Percentiles rank a stretch among this genome's conserved stretches.
Conservation (phyloP, 92 coral and sea anemone species). For the Bergia puertoricense region DNA sequence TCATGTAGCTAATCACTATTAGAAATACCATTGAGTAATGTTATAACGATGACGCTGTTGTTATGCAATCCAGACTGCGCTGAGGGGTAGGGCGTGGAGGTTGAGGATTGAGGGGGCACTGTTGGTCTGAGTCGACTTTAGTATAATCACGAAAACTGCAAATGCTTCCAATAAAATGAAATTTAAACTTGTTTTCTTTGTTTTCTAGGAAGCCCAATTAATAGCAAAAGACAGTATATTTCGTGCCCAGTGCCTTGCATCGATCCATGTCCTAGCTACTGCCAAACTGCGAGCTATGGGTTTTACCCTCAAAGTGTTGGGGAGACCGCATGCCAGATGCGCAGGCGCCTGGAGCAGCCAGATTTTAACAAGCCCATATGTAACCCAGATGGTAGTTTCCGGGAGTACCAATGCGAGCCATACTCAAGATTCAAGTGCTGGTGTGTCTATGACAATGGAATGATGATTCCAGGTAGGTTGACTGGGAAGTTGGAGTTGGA, state of each 20-base stretch:
- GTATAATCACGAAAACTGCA: no score
- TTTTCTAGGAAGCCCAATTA: slow-evolving; percentile 30
- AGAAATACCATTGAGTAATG: no score
- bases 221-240: slow-evolving; percentile 14
- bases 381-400: slow-evolving; percentile 67
- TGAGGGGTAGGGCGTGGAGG: no score
- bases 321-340: slow-evolving; percentile 65
- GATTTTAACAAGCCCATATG: slow-evolving; percentile 72
- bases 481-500: neutral
- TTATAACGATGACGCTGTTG: no score
- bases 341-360: slow-evolving; percentile 58
- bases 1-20: no score
- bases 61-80: no score
- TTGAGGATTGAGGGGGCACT: no score
- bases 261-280: slow-evolving; percentile 60
- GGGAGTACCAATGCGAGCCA: slow-evolving; percentile 79
- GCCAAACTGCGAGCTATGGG: slow-evolving; percentile 11
- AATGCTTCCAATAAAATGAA: neutral
- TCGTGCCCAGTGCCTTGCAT: slow-evolving; percentile 67
- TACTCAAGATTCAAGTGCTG: slow-evolving; percentile 73
- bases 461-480: slow-evolving; percentile 72
- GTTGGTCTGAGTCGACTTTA: no score
- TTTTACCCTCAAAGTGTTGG: neutral
- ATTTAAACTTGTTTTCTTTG: neutral
- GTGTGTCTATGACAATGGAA: slow-evolving; percentile 80